Percentiles rank a stretch among this genome's conserved stretches.
These are phyloP conservation scores for Montipora cactus DNA, from an alignment of 64 coral and sea anemone species.

Conservation along the genomic window DNA sequence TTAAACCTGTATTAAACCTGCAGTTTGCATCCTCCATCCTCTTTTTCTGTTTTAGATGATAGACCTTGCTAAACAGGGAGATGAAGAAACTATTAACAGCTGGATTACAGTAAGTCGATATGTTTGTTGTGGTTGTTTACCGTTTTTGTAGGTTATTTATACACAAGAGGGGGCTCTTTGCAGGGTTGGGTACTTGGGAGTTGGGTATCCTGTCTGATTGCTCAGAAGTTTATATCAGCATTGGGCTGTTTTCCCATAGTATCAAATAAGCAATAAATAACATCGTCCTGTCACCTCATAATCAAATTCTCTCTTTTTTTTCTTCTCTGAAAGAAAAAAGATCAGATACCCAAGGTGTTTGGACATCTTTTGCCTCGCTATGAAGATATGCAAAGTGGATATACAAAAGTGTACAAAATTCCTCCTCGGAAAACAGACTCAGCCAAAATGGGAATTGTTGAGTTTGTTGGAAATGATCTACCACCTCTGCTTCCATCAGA, in stretches of 20 bases:
- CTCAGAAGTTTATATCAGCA: no score
- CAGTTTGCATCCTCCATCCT: not conserved
- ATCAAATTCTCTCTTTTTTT: not conserved
- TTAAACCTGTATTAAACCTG: not conserved
- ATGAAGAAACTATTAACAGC: constrained; percentile 95
- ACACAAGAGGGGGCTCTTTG: no score
- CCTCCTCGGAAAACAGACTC: constrained; percentile 91
- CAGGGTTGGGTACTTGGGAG: no score
- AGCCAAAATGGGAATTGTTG: constrained; percentile 96
- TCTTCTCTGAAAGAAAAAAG: constrained; percentile 74
- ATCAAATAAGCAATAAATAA: not conserved
- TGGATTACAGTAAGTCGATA: constrained; percentile 90
- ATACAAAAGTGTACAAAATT: constrained; percentile 93
- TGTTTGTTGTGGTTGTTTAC: not conserved
- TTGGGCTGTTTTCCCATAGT: no score
- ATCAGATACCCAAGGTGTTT: constrained; percentile 97
- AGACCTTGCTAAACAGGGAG: constrained; percentile 96
- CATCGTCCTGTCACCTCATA: not conserved
- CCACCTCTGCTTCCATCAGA: constrained; percentile 80
- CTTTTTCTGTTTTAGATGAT: constrained; percentile 77
- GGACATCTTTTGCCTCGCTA: constrained; percentile 86
- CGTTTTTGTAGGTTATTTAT: no score
- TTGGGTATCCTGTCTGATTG: no score
- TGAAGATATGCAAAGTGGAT: constrained; percentile 66
- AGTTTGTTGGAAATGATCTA: constrained; percentile 89